Evolutionary conservation across 2,888 invertebrate genomes (phyloP), one percentile per base, ranked within the genome.

Genomic region (Andrena minutula): DNA sequence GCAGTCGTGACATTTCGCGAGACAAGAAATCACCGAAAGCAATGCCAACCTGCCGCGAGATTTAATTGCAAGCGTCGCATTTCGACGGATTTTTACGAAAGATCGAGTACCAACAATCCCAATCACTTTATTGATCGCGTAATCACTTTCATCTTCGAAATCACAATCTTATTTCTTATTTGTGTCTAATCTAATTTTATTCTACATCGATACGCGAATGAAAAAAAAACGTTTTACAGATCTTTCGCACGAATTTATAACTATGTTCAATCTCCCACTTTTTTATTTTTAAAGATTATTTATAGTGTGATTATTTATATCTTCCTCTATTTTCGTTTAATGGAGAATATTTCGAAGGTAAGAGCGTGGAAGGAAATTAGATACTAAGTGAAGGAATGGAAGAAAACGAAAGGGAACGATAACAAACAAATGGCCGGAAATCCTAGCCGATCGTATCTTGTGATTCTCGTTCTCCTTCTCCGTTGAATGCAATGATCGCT

Each of bases 391-490:
- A 20, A 26, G 23, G 23, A 23, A 26, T 23, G 10, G 3, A 56
- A 1, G 1, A 23, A 63, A 53, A 47, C 53, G 56, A 51, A 75
- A 78, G 66, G 56, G 58, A 64, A 47, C 65, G 76, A 85, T 84
- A 73, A 49, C 70, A 65, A 78, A 82, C 69, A 78, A 83, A 74
- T 85, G 79, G 73, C 89, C 89, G 91, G 90, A 91, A 91, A 90
- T 90, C 88, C 89, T 86, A 84, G 72, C 53, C 83, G 91, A 91
- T 91, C 86, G 84, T 89, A 89, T 90, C 89, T 41, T 82, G 71
- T 72, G 79, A 84, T 85, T 85, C 80, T 84, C 70, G 68, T 78
- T 87, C 78, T 84, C 66, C 82, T 84, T 83, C 87, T 81, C 87
- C 86, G 86, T 82, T 88, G 81, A 89, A 86, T 83, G 86, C 86